Base-by-base conservation (phyloP, 37 sponge, comb jelly and placozoan species). In the Tethya wilhelma region DNA sequence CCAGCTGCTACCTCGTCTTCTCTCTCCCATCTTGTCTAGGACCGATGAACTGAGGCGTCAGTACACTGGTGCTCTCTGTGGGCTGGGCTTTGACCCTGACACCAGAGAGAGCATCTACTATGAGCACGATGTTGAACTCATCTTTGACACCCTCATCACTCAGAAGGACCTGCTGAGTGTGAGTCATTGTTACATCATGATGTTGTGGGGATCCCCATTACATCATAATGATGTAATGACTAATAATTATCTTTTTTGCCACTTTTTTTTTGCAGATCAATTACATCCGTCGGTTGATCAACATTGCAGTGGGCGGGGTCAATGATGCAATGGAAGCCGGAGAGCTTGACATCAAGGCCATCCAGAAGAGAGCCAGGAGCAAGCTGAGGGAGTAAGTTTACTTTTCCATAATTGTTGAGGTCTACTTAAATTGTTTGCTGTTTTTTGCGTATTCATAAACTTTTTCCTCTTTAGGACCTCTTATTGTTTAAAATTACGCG, bases 41-140 rank as follows among this genome's bases (percentile, higher is more conserved):
- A 77, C 83, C 40, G 92, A 95, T 66, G 79, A 80, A 32, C 42
- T 84, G 44, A 87, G 81, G 57, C 65, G 92, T 6, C 86, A 78
- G 79, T 93, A 92, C 78, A 90, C 73, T 28, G 96, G 96, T 1
- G 93, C 85, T 9, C 28, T 96, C 32, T 92, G 93, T 93, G 96
- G 96, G 5, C 85, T 96, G 28, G 96, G 96, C 26, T 96, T 19
- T 65, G 91, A 96, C 68, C 86, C 94, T 2, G 57, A 39, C 44
- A 90, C 95, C 22, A 85, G 85, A 12, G 77, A 79, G 64, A 58
- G 84, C 40, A 67, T 90, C 53, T 87, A 78, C 76, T 74, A 44
- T 7, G 94, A 93, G 30, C 96, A 96, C 79, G 96, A 96, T 46
- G 84, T 96, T 25, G 93, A 92, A 60, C 41, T 93, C 19, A 65